Base-by-base conservation (phyloP, 2,797 vertebrate genomes). In the Hemibagrus guttatus region DNA sequence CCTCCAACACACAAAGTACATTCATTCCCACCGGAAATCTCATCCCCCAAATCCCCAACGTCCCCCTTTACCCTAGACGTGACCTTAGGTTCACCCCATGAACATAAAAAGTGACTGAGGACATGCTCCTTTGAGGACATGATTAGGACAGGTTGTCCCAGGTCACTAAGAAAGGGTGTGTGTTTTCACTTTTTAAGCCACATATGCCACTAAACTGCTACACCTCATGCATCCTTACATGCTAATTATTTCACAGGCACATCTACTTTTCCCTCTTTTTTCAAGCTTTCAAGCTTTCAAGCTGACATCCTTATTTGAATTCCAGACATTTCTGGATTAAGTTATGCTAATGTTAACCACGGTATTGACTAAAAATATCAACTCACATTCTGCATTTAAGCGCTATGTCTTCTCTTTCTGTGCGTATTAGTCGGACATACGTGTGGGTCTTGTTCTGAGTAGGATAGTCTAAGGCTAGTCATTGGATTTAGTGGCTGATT, bases 401-500 rank as follows among this genome's bases (percentile, higher is more conserved):
- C 28, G 35, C 78, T 66, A 81, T 16, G 21, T 7, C 31, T 72
- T 79, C 39, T 85, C 6, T 42, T 14, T 83, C 42, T 9, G n/a
- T 75, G n/a, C 58, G 66, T 61, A 26, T 66, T 35, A 61, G n/a
- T 31, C 5, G 63, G 85, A 85, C 87, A 49, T 7, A 49, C 46
- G 46, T 49, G 46, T 42, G 7, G 69, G 85, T 87, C 87, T 93
- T 88, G 87, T 88, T 93, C 90, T 93, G 91, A 90, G 88, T 92
- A 87, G 94, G 92, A 87, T 95, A 49, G 46, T 95, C 95, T 92
- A 90, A 93, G 92, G 92, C 93, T 95, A 93, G 94, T 95, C 94
- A 93, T 87, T 72, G 94, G 94, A 95, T 96, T 96, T 90, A 78
- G 94, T 89, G 76, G n/a, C 90, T 92, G 94, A 94, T 94, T 95